Base-by-base conservation (phyloP, 2,888 invertebrate species). In the Theodoxus fluviatilis region DNA sequence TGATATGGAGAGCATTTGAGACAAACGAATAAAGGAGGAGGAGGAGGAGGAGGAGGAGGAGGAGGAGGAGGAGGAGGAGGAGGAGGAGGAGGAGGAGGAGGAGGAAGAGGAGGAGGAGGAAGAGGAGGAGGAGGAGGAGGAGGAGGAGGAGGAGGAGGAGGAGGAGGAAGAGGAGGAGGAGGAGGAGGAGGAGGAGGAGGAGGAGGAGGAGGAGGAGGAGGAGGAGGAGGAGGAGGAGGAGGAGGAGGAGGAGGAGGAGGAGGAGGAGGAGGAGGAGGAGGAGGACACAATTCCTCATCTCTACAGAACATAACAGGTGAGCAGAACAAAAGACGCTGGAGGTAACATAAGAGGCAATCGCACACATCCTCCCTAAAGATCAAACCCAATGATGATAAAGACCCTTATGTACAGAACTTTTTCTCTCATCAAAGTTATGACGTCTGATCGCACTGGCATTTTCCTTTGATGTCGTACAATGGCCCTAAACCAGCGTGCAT, bases 181-280 rank as follows among this genome's bases (percentile, higher is more conserved):
- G n/a, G n/a, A n/a, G n/a, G n/a, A 67, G 67, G 33, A 12, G 22
- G 1, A 64, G 37, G 22, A 22, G 33, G 64, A 64, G 64, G 22
- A 22, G 1, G 64, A 64, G 1, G 22, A 22, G 1, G 37, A 61
- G 68, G 38, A 38, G 35, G 55, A 49, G 49, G 35, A 31, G 49
- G 67, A 67, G 49, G 28, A 35, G 49, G 67, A 67, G 67, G 49
- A 43, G 40, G 68, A 66, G 55, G 57, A 25, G 57, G 66, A 66
- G 25, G 28, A 9, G 2, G 55, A 55, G 38, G 40, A 22, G 22
- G 12, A 68, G 47, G 38, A 1, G 40, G 68, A 71, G 67, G 49
- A 1, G 49, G 67, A 43, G 47, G 52, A 31, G 4, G 9, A 66
- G 25, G 6, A 12, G 15, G 31, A n/a, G 6, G 0, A 18, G 38